Evolutionary conservation across 2,797 vertebrate genomes (phyloP).

Genomic region (Lutjanus campechanus): DNA sequence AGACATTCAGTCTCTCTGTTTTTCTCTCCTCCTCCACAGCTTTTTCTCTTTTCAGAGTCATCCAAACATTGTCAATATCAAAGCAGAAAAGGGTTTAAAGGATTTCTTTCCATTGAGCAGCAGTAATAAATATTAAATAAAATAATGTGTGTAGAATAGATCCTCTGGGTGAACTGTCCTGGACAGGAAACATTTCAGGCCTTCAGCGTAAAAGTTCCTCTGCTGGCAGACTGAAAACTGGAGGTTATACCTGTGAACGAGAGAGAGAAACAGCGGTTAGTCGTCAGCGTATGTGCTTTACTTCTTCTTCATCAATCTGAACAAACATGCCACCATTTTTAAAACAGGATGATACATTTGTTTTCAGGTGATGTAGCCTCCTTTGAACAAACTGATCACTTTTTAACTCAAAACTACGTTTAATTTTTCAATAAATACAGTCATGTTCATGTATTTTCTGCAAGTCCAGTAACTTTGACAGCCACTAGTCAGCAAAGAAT

Average conservation of each 20-base stretch:
- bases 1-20: slow-evolving; percentile 64
- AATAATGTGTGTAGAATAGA: slow-evolving; percentile 69
- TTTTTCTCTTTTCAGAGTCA: slow-evolving; percentile 32
- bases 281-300: slow-evolving; percentile 19
- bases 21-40: slow-evolving; percentile 39
- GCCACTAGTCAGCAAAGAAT: too few species aligned
- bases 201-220: slow-evolving; percentile 31
- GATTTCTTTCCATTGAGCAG: slow-evolving; percentile 77
- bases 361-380: too few species aligned
- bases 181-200: slow-evolving; percentile 50
- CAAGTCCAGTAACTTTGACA: too few species aligned
- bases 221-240: slow-evolving; percentile 49
- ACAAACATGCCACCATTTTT: not conserved
- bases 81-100: slow-evolving; percentile 47
- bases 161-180: slow-evolving; percentile 68
- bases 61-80: slow-evolving; percentile 47
- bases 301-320: not conserved
- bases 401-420: too few species aligned
- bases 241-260: slow-evolving; percentile 79
- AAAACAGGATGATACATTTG: not conserved
- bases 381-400: too few species aligned
- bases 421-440: too few species aligned
- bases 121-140: slow-evolving; percentile 88
- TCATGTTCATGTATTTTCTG: too few species aligned
- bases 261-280: slow-evolving; percentile 59